These are phyloP conservation scores for Lepus oiostolus DNA, from an alignment of 2,797 vertebrate genomes.

Conservation along the genomic window DNA sequence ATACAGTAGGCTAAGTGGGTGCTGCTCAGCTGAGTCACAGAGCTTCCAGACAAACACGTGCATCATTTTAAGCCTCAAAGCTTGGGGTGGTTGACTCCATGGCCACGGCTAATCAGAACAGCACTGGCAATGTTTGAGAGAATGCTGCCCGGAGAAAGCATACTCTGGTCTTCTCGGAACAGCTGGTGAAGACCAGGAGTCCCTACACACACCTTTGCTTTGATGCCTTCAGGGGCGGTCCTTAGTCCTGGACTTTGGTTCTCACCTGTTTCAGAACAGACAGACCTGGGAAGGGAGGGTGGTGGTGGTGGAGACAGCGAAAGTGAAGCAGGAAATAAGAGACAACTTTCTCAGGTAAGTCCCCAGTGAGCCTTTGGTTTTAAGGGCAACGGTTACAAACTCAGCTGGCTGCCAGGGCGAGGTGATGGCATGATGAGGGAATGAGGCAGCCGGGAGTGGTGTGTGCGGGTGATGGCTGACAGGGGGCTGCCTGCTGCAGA, in stretches of 20 bases:
- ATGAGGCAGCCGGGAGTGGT: background rate
- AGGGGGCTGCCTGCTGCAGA: too few relatives aligned
- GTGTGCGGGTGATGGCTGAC: background rate
- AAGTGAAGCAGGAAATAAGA: background rate
- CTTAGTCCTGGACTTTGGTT: background rate
- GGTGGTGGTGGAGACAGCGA: background rate
- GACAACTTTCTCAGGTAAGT: background rate
- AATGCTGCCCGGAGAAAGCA: background rate
- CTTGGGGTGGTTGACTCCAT: background rate
- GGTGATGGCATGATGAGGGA: background rate
- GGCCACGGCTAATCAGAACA: background rate
- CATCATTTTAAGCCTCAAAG: background rate
- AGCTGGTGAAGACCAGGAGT: background rate
- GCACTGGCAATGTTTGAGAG: background rate
- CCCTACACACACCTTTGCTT: background rate
- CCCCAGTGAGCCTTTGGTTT: background rate
- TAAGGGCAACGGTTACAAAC: background rate
- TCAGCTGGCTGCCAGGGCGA: background rate
- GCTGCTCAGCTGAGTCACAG: background rate
- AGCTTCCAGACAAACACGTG: background rate
- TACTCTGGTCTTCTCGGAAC: background rate
- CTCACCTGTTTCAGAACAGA: constrained; percentile 24
- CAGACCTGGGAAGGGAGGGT: background rate
- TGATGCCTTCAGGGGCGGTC: background rate
- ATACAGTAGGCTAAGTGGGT: background rate